These are phyloP conservation scores for Ammodytes dubius DNA, from an alignment of 2,113 vertebrate genomes.

Conservation along the genomic window DNA sequence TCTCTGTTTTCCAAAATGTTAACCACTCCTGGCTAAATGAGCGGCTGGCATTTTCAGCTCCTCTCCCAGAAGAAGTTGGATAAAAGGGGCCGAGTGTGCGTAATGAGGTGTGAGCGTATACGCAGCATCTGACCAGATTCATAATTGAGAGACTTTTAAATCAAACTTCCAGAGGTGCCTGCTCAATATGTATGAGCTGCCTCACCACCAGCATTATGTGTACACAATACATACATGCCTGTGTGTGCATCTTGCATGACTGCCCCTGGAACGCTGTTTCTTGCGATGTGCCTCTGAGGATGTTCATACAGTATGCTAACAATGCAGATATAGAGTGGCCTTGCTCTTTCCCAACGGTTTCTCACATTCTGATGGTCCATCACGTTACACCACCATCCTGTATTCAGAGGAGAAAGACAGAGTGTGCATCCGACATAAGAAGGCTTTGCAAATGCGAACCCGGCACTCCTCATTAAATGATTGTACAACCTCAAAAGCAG, in stretches of 20 bases:
- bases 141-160: slow-evolving; percentile 81
- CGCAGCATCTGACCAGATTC: slow-evolving; percentile 75
- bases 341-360: slow-evolving; percentile 27
- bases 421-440: slow-evolving; percentile 1
- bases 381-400: slow-evolving; percentile 3
- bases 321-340: slow-evolving; percentile 27
- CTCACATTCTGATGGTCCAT: slow-evolving; percentile 12
- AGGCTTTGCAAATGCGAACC: slow-evolving; percentile 16
- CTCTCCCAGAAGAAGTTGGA: slow-evolving; percentile 51
- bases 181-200: slow-evolving; percentile 76
- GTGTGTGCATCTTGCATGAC: slow-evolving; percentile 38
- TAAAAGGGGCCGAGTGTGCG: slow-evolving; percentile 57
- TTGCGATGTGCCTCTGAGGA: slow-evolving; percentile 41
- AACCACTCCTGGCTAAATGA: slow-evolving; percentile 73
- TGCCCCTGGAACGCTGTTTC: slow-evolving; percentile 21
- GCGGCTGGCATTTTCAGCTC: slow-evolving; percentile 59
- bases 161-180: slow-evolving; percentile 71
- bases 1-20: slow-evolving; percentile 68
- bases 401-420: slow-evolving; percentile 20
- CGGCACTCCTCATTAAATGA: slow-evolving; percentile 48
- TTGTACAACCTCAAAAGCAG: slow-evolving; percentile 53
- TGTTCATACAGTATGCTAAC: slow-evolving; percentile 41
- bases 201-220: slow-evolving; percentile 32
- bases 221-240: slow-evolving; percentile 28
- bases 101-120: slow-evolving; percentile 77